These are phyloP conservation scores for Danionella cerebrum DNA, from an alignment of 2,113 vertebrate genomes.

Conservation along the genomic window DNA sequence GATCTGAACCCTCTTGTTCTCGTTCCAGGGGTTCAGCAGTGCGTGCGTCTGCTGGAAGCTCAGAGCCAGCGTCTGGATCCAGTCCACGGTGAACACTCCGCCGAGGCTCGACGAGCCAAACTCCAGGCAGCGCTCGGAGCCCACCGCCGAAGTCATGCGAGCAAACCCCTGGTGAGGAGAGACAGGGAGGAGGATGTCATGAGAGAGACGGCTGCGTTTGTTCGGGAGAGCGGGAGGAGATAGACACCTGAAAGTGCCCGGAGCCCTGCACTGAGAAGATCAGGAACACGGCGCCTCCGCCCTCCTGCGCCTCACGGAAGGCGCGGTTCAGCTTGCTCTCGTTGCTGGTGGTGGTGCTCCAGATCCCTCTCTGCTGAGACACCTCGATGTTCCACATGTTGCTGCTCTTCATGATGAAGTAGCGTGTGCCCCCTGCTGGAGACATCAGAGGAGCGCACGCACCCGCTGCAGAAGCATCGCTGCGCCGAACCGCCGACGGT, in stretches of 20 bases:
- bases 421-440: slow-evolving; percentile 59
- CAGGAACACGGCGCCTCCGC: slow-evolving; percentile 72
- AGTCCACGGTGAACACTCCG: slow-evolving; percentile 85
- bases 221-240: neutral
- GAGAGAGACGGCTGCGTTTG: too few relatives aligned
- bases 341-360: slow-evolving; percentile 82
- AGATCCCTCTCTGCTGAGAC: slow-evolving; percentile 85
- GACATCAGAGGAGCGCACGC: neutral
- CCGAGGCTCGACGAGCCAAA: slow-evolving; percentile 80
- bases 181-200: neutral
- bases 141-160: slow-evolving; percentile 77
- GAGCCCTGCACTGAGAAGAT: slow-evolving; percentile 92
- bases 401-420: slow-evolving; percentile 93
- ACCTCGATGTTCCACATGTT: slow-evolving; percentile 80
- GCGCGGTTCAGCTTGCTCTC: slow-evolving; percentile 79
- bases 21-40: slow-evolving; percentile 87
- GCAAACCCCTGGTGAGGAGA: slow-evolving; percentile 75
- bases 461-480: too few relatives aligned
- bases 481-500: too few relatives aligned
- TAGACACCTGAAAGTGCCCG: slow-evolving; percentile 84
- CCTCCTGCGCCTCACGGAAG: too few relatives aligned
- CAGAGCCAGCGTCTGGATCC: slow-evolving; percentile 80
- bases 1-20: slow-evolving; percentile 87
- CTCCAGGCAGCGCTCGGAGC: slow-evolving; percentile 74
- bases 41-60: slow-evolving; percentile 78